Evolutionary conservation across 2,888 invertebrate species (phyloP).

Genomic region (Cryptus armator): DNA sequence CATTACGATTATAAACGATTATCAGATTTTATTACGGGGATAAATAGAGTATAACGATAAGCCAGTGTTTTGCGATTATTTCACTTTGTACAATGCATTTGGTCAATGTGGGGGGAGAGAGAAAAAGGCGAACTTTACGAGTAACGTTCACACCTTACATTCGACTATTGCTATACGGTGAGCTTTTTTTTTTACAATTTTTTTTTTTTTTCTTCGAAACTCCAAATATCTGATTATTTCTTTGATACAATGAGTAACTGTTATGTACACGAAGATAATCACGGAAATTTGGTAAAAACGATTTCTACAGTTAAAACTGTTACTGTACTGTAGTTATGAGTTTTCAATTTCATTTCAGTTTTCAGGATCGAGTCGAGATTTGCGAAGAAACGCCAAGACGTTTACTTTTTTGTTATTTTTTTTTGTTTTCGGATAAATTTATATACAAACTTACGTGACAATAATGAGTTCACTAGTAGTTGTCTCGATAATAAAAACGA

Average conservation of each 20-base stretch:
- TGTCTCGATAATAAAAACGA: constrained; percentile 32
- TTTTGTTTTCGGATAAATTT: constrained; percentile 32
- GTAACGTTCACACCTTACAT: constrained; percentile 29
- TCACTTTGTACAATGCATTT: constrained; percentile 66
- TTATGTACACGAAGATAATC: constrained; percentile 22
- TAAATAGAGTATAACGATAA: constrained; percentile 23
- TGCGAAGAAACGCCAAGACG: constrained; percentile 27
- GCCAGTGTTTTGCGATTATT: constrained; percentile 34
- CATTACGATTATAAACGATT: constrained; percentile 13
- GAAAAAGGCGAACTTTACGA: constrained; percentile 38
- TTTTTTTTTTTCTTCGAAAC: not conserved
- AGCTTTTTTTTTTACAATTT: constrained; percentile 3
- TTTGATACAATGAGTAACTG: not conserved
- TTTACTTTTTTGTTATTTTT: not conserved
- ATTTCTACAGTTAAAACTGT: not conserved
- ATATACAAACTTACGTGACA: constrained; percentile 43
- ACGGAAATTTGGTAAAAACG: not conserved
- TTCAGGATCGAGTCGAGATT: constrained; percentile 21
- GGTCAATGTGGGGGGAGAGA: constrained; percentile 47
- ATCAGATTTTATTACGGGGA: constrained; percentile 11
- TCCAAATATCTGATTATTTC: not conserved
- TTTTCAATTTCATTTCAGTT: not conserved
- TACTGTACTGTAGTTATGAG: too few species aligned
- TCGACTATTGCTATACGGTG: constrained; percentile 25
- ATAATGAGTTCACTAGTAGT: constrained; percentile 31